phyloP scores from a whole-genome alignment of 2,888 invertebrate species.

The Thereva unica region DNA sequence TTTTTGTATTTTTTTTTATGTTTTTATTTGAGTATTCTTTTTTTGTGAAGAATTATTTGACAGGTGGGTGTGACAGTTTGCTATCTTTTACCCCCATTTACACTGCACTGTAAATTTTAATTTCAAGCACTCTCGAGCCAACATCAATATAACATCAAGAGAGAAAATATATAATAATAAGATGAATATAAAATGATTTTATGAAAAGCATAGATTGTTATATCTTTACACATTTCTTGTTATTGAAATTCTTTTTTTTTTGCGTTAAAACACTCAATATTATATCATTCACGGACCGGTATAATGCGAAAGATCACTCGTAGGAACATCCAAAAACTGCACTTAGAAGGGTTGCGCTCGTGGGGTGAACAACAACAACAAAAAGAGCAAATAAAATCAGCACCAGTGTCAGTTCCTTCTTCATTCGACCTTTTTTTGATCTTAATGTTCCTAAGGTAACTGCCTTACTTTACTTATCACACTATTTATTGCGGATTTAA shows the following conservation, averaged over 20 bases:
- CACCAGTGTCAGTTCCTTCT: slow-evolving; percentile 14
- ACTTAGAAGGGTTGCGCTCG: slow-evolving; percentile 30
- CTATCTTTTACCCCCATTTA: slow-evolving; percentile 8
- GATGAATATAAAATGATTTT: background rate
- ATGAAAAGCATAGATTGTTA: background rate
- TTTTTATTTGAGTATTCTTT: slow-evolving; percentile 16
- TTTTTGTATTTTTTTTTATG: too few relatives aligned
- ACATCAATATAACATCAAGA: slow-evolving; percentile 15
- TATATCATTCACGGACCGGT: slow-evolving; percentile 52
- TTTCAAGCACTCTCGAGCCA: slow-evolving; percentile 7
- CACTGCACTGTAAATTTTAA: slow-evolving; percentile 4
- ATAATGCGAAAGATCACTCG: slow-evolving; percentile 55
- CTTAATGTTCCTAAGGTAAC: background rate
- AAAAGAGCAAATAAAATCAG: slow-evolving; percentile 8
- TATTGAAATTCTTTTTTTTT: slow-evolving; percentile 9
- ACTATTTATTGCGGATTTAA: background rate
- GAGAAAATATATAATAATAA: slow-evolving; percentile 11
- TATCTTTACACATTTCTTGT: slow-evolving; percentile 18
- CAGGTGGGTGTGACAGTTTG: slow-evolving; percentile 39
- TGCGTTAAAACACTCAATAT: slow-evolving; percentile 7
- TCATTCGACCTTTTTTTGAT: slow-evolving; percentile 18
- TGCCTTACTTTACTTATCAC: slow-evolving; percentile 6
- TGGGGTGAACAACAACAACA: slow-evolving; percentile 28
- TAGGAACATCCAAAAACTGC: slow-evolving; percentile 52
- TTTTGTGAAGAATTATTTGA: slow-evolving; percentile 25